Percentiles rank a stretch among this genome's conserved stretches.
Evolutionary conservation across 2,888 invertebrate genomes (phyloP).

Genomic region (Plebejus anna): DNA sequence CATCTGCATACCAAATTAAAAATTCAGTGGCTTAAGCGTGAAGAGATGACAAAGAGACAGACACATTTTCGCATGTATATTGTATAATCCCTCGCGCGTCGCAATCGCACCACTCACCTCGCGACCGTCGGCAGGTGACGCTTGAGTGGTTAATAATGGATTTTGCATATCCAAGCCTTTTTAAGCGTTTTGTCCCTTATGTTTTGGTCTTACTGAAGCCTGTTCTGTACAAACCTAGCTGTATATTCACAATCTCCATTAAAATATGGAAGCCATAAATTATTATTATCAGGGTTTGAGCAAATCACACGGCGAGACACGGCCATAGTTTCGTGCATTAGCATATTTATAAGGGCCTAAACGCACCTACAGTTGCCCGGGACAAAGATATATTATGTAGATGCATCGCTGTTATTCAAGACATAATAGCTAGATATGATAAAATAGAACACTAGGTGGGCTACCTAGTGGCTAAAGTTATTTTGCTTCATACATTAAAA

Average conservation of each 20-base stretch:
- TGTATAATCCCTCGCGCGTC: too few relatives aligned
- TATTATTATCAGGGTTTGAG: slow-evolving; percentile 12
- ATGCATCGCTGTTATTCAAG: neutral
- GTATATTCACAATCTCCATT: neutral
- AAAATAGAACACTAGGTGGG: neutral
- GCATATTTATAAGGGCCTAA: slow-evolving; percentile 16
- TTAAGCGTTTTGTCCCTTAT: neutral
- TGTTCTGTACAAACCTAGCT: neutral
- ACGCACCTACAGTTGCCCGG: neutral
- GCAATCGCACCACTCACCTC: too few relatives aligned
- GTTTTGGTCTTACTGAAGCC: neutral
- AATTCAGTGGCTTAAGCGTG: too few relatives aligned
- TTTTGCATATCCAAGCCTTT: neutral
- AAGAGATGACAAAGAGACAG: too few relatives aligned
- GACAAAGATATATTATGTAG: neutral
- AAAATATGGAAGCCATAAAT: slow-evolving; percentile 4
- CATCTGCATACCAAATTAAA: too few relatives aligned
- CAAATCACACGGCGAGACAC: neutral
- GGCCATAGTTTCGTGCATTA: neutral
- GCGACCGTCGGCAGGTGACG: too few relatives aligned
- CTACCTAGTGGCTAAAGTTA: neutral
- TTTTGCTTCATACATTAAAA: too few relatives aligned
- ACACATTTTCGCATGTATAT: too few relatives aligned
- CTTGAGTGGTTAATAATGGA: too few relatives aligned
- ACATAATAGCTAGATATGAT: neutral